Base-by-base conservation (phyloP, 23 tunicate species). In the Oikopleura albicans region DNA sequence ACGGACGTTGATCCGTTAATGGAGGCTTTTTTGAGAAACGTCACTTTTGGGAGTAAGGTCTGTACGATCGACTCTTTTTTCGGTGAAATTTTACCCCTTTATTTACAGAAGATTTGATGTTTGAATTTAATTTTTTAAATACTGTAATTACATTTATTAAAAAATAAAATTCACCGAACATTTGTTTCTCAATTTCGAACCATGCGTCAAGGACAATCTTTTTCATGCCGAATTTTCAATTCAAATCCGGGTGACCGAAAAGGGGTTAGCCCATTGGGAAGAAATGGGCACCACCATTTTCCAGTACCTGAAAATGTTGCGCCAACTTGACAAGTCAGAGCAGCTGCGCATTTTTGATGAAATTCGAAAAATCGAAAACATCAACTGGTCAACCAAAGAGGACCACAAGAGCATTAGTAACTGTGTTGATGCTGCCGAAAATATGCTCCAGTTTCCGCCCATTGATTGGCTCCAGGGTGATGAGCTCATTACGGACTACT, bases 241-340 rank as follows among this genome's bases (percentile, higher is more conserved):
- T 63, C 84, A 83, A 0, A 49, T 91, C 28, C 56, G 86, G 38
- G 75, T 91, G 36, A 91, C 97, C 0, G 89, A 88, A 0, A 76
- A 76, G 1, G 79, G 79, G 2, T 29, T 71, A 16, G 79, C 27
- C 2, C 4, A 71, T 2, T 71, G 79, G 79, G 79, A 71, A 2
- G 4, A 71, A 71, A n/a, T 71, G 27, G 34, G 28, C 79, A 35
- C 87, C 40, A 57, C 75, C 39, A 83, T 88, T 1, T 91, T 91
- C 40, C 87, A 86, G 39, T 91, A 91, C 40, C 29, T 88, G 0
- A 38, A 39, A 1, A 86, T 91, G 91, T 39, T 91, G 2, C 39
- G 63, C 40, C 4, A 34, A 2, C 37, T 71, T 16, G 28, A 34
- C 33, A 29, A 71, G 31, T 2, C 27, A 2, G 79, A 71, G 31